Percentiles rank a stretch among this genome's conserved stretches.
Evolutionary conservation across 2,797 vertebrate genomes (phyloP).

Genomic region (Crossoptilon crossoptilon): DNA sequence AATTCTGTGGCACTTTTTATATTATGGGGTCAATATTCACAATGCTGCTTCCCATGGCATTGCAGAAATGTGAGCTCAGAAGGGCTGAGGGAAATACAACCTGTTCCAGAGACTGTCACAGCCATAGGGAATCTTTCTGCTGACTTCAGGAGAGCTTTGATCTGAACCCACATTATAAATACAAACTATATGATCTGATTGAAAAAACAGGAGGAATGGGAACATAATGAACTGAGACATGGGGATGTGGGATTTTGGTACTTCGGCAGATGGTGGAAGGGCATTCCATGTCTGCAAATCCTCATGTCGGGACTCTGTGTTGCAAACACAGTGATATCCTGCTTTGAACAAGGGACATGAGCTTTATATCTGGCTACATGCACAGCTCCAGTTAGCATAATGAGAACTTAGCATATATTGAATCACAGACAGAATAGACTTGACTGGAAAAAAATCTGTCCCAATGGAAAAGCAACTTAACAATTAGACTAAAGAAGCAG

Average conservation of each 20-base stretch:
- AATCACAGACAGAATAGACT: background rate
- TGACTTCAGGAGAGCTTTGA: slow-evolving; percentile 9
- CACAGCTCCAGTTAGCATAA: slow-evolving; percentile 22
- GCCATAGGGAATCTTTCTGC: background rate
- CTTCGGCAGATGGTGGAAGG: background rate
- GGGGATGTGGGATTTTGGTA: background rate
- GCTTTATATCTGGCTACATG: slow-evolving; percentile 10
- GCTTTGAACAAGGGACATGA: slow-evolving; percentile 6
- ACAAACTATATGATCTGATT: background rate
- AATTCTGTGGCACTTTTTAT: slow-evolving; percentile 1
- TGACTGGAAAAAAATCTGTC: slow-evolving; percentile 19
- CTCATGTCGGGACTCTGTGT: background rate
- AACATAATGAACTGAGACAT: background rate
- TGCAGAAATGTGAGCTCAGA: background rate
- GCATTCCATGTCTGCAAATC: background rate
- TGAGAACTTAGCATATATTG: slow-evolving; percentile 26
- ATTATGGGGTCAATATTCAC: background rate
- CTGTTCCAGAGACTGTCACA: background rate
- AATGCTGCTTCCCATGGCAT: background rate
- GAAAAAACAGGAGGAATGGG: background rate
- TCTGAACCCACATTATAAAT: background rate
- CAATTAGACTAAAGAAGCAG: slow-evolving; percentile 17
- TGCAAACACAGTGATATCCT: slow-evolving; percentile 1
- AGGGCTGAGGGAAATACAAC: background rate
- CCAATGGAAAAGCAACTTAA: slow-evolving; percentile 44